Evolutionary conservation across 1,140 invertebrate genomes (phyloP).

Genomic region (Pseudomyrmex pallidus): DNA sequence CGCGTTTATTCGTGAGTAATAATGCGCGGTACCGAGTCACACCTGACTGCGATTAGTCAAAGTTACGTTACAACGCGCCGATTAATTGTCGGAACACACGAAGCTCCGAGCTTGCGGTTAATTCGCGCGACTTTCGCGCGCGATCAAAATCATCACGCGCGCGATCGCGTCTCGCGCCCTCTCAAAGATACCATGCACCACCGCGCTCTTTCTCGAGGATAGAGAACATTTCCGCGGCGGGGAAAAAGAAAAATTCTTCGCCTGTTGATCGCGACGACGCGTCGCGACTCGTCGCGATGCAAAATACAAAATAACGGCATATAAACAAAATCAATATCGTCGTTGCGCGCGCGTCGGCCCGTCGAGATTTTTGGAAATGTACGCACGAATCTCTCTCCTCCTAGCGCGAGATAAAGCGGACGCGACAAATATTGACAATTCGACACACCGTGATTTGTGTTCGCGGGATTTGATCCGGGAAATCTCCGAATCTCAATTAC

Average conservation of each 20-base stretch:
- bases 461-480: constrained; percentile 1
- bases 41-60: constrained; percentile 45
- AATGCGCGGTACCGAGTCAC: constrained; percentile 48
- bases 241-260: not conserved
- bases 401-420: constrained; percentile 7
- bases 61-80: constrained; percentile 4
- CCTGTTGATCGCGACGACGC: not conserved
- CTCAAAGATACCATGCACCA: too few relatives aligned
- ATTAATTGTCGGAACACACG: constrained; percentile 28
- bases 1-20: constrained; percentile 48
- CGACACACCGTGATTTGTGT: constrained; percentile 18
- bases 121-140: constrained; percentile 6
- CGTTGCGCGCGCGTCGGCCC: not conserved
- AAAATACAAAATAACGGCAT: not conserved
- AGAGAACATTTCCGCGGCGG: not conserved
- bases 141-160: not conserved
- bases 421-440: constrained; percentile 44
- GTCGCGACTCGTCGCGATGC: too few relatives aligned
- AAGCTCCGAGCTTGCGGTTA: constrained; percentile 18
- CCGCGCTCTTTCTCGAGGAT: not conserved
- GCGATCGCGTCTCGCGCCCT: not conserved
- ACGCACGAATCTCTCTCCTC: not conserved
- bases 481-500: constrained; percentile 59
- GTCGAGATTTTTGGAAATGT: constrained; percentile 17
- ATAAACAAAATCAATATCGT: constrained; percentile 34